Evolutionary conservation across 2,113 vertebrate species (phyloP).

Genomic region (Antechinus stuartii): DNA sequence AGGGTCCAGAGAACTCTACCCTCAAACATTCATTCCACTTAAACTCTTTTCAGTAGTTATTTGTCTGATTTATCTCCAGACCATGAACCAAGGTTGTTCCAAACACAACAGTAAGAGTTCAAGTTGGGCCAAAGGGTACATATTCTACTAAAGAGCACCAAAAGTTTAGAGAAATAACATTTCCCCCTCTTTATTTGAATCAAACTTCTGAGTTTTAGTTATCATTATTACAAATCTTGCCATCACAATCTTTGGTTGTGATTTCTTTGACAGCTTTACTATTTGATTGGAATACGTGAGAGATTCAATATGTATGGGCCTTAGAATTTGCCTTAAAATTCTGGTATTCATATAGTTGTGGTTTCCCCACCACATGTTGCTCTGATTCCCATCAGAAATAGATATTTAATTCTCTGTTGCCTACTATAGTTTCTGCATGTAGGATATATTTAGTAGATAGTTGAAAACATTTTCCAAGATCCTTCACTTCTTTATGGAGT

Average conservation of each 20-base stretch:
- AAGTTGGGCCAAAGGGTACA: neutral
- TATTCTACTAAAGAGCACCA: constrained; percentile 1
- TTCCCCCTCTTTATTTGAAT: constrained; percentile 24
- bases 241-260: neutral
- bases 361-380: constrained; percentile 30
- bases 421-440: neutral
- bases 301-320: neutral
- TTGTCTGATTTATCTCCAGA: constrained; percentile 23
- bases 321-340: neutral
- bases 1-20: constrained; percentile 1
- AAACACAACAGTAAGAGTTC: constrained; percentile 22
- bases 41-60: neutral
- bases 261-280: constrained; percentile 18
- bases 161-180: neutral
- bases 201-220: constrained; percentile 13
- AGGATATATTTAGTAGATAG: constrained; percentile 7
- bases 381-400: constrained; percentile 13
- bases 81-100: constrained; percentile 31
- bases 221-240: constrained; percentile 10
- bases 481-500: neutral
- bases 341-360: neutral
- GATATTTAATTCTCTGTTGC: neutral
- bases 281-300: neutral
- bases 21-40: constrained; percentile 29
- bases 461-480: constrained; percentile 20